Percentiles rank a stretch among this genome's conserved stretches.
Conservation (phyloP, 2,888 invertebrate species). For the Mamestra brassicae region DNA sequence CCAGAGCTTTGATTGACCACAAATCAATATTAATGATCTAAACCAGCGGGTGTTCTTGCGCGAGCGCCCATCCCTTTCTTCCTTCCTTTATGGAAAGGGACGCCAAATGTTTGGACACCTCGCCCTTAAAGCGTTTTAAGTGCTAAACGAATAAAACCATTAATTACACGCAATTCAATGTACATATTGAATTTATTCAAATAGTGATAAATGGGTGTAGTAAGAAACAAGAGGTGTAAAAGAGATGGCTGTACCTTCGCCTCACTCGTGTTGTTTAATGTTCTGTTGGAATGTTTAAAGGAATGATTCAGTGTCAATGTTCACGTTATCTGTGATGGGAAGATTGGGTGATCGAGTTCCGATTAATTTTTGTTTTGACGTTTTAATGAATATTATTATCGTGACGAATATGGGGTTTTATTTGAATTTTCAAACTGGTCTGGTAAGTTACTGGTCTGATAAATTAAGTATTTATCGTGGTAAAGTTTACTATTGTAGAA, state of each 20-base stretch:
- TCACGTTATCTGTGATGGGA: slow-evolving; percentile 68
- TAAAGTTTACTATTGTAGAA: background rate
- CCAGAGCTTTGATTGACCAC: slow-evolving; percentile 90
- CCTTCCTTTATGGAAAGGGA: slow-evolving; percentile 73
- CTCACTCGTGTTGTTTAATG: slow-evolving; percentile 65
- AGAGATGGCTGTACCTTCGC: slow-evolving; percentile 62
- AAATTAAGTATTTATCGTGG: background rate
- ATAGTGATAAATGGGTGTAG: slow-evolving; percentile 89
- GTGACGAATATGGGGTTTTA: slow-evolving; percentile 13
- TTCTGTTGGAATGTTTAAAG: slow-evolving; percentile 74
- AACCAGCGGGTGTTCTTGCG: slow-evolving; percentile 87
- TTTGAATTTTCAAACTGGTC: slow-evolving; percentile 11
- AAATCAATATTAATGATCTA: slow-evolving; percentile 91
- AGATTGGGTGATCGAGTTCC: slow-evolving; percentile 60
- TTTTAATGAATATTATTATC: slow-evolving; percentile 64
- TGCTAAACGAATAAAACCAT: slow-evolving; percentile 91
- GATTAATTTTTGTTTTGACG: slow-evolving; percentile 65
- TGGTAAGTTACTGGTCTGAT: background rate
- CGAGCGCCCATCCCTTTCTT: slow-evolving; percentile 74
- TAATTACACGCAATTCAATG: slow-evolving; percentile 91
- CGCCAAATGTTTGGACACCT: slow-evolving; percentile 87
- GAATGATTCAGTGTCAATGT: slow-evolving; percentile 78
- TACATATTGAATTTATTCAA: slow-evolving; percentile 91
- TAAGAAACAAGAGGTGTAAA: slow-evolving; percentile 87
- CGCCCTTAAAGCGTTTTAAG: slow-evolving; percentile 90